Evolutionary conservation across 2,113 vertebrate genomes (phyloP).

Genomic region (Paracanthobrama guichenoti): DNA sequence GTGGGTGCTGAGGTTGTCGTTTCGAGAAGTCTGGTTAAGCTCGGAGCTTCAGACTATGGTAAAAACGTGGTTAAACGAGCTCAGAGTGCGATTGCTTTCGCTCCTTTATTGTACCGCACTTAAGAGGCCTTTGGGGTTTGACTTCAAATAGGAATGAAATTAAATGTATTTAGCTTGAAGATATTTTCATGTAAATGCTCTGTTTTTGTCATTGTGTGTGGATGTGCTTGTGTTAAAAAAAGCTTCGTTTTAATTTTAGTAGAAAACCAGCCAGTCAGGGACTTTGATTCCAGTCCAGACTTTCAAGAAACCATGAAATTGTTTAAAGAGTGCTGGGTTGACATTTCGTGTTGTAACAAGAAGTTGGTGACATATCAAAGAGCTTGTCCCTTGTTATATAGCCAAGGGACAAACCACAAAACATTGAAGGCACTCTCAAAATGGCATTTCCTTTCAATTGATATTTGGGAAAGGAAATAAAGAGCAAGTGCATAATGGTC

Average conservation of each 20-base stretch:
- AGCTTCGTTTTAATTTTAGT: background rate
- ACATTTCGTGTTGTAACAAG: conserved; percentile 9
- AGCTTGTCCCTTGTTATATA: conserved; percentile 8
- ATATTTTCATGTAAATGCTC: conserved; percentile 14
- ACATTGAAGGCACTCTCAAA: background rate
- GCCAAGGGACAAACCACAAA: conserved; percentile 12
- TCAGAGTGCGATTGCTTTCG: background rate
- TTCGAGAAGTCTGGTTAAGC: conserved; percentile 1
- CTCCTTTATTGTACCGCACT: background rate
- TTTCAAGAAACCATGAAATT: background rate
- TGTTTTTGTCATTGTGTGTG: background rate
- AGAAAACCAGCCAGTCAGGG: background rate
- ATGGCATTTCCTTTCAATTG: background rate
- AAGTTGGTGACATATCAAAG: background rate
- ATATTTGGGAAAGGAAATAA: background rate
- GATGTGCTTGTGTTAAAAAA: background rate
- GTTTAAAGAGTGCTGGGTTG: background rate
- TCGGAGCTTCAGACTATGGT: background rate
- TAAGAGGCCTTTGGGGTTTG: background rate
- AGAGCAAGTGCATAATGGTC: background rate
- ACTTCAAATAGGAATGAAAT: conserved; percentile 7
- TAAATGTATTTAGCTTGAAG: background rate
- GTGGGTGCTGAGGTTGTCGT: conserved; percentile 5
- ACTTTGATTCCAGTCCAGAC: background rate
- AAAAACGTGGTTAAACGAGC: background rate